phyloP scores from a whole-genome alignment of 2,797 vertebrate genomes.

The Platyrinchus mystaceus region DNA sequence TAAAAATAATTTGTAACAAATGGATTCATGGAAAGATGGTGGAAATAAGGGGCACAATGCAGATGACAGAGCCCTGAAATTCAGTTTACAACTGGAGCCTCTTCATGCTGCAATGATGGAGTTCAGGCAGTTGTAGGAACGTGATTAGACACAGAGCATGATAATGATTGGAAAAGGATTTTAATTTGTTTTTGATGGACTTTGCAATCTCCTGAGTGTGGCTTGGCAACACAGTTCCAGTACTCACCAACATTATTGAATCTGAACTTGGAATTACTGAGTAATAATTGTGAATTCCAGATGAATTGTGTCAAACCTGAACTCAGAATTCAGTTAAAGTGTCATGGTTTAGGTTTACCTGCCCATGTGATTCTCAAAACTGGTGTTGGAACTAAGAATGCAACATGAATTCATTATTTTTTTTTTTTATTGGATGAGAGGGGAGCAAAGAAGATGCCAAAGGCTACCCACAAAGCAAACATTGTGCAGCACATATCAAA shows the following conservation, averaged over 20 bases:
- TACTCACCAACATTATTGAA: fast-evolving
- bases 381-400: not conserved
- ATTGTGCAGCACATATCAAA: constrained; percentile 38
- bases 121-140: not conserved
- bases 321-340: not conserved
- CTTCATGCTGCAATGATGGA: not conserved
- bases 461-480: constrained; percentile 60
- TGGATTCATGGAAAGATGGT: not conserved
- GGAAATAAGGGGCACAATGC: not conserved
- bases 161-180: not conserved
- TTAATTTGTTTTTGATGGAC: not conserved
- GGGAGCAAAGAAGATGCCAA: not conserved
- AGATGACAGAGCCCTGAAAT: not conserved
- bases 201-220: not conserved
- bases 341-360: not conserved
- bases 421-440: not conserved
- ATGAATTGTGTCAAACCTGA: not conserved
- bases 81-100: not conserved
- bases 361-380: not conserved
- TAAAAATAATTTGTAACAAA: not conserved
- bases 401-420: not conserved
- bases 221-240: not conserved
- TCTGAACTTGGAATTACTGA: not conserved
- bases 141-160: not conserved
- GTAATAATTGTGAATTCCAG: not conserved